A percentile compares a stretch with the other conserved stretches of the same genome.
Evolutionary conservation across 2,113 vertebrate species (phyloP).

Genomic region (Triplophysa siluroides): DNA sequence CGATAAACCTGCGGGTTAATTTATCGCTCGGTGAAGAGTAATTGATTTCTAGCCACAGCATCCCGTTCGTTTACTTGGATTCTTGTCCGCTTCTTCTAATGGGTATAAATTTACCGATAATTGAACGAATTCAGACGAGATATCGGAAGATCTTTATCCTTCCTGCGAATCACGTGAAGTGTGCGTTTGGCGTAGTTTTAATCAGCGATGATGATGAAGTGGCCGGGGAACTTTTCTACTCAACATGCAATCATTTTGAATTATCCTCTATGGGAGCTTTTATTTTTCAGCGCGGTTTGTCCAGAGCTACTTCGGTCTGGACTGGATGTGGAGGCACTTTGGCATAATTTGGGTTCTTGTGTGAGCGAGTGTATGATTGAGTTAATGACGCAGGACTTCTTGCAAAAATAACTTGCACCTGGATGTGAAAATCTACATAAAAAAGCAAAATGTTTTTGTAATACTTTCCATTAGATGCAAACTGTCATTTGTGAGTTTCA

Average conservation of each 20-base stretch:
- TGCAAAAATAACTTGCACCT: neutral
- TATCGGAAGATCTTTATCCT: slow-evolving; percentile 65
- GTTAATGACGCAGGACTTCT: slow-evolving; percentile 22
- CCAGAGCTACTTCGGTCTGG: slow-evolving; percentile 18
- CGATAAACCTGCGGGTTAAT: slow-evolving; percentile 69
- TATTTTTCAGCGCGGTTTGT: slow-evolving; percentile 4
- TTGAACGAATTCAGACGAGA: slow-evolving; percentile 63
- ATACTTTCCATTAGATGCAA: neutral
- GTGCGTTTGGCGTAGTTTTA: slow-evolving; percentile 39
- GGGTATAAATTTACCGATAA: slow-evolving; percentile 66
- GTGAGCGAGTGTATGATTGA: slow-evolving; percentile 10
- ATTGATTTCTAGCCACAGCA: slow-evolving; percentile 63
- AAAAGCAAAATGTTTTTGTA: neutral
- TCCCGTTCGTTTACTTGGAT: slow-evolving; percentile 64
- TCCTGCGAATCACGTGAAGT: slow-evolving; percentile 23
- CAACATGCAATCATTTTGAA: slow-evolving; percentile 7
- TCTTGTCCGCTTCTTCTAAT: slow-evolving; percentile 57
- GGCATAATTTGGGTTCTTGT: slow-evolving; percentile 10
- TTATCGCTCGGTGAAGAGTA: slow-evolving; percentile 63
- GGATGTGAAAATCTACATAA: neutral
- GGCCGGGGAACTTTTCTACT: slow-evolving; percentile 7
- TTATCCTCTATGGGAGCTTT: slow-evolving; percentile 22
- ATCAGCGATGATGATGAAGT: slow-evolving; percentile 34
- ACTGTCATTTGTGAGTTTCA: too few relatives aligned
- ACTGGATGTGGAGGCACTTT: slow-evolving; percentile 8